These are phyloP conservation scores for Halocaridina rubra DNA, from an alignment of 2,888 invertebrate species.

Conservation along the genomic window DNA sequence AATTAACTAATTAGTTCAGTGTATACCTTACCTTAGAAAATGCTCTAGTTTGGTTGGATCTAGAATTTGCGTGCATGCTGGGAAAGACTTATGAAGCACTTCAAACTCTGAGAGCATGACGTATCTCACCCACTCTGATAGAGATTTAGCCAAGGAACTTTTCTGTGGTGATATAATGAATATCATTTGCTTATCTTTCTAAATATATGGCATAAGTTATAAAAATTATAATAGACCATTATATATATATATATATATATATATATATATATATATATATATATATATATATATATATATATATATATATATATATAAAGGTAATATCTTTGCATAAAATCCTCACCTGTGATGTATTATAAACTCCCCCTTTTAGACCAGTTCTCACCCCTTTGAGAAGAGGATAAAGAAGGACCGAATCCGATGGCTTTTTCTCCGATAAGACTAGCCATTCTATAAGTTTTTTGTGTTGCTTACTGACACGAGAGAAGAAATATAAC, in stretches of 20 bases:
- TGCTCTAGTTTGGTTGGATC: slow-evolving; percentile 34
- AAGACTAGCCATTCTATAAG: slow-evolving; percentile 34
- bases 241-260: no score
- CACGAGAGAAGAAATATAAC: slow-evolving; percentile 32
- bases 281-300: no score
- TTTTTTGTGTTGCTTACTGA: slow-evolving; percentile 9
- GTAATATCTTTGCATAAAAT: no score
- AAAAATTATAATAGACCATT: no score
- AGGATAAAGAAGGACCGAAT: slow-evolving; percentile 28
- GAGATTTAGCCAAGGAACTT: slow-evolving; percentile 7
- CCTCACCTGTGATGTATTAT: slow-evolving; percentile 42
- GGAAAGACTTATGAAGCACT: slow-evolving; percentile 40
- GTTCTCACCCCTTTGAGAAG: slow-evolving; percentile 17
- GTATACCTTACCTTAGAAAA: slow-evolving; percentile 29
- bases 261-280: no score
- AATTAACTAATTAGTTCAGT: no score
- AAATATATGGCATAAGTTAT: no score
- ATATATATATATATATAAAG: no score
- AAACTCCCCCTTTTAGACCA: slow-evolving; percentile 20
- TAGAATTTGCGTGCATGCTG: slow-evolving; percentile 1
- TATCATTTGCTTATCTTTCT: no score
- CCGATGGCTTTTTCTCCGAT: slow-evolving; percentile 17
- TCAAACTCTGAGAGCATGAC: slow-evolving; percentile 33
- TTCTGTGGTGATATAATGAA: not conserved
- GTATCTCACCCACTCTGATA: slow-evolving; percentile 32